Base-by-base conservation (phyloP, 2,888 invertebrate species). In the Polyommatus icarus region DNA sequence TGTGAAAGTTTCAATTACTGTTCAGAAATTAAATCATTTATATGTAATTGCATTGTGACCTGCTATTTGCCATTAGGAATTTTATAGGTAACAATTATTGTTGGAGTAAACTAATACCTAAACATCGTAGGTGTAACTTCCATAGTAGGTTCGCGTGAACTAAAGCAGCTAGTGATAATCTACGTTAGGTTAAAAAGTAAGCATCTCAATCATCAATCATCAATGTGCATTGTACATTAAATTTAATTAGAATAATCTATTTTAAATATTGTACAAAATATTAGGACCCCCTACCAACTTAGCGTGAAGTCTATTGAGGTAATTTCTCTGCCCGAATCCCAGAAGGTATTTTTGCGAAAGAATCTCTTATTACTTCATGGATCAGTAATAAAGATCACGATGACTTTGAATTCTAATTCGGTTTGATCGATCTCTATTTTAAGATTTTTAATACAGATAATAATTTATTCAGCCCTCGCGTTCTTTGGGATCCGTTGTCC, bases 371-470 rank as follows among this genome's bases (percentile, higher is more conserved):
- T 67, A 29, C 67, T 29, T 6, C 29, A 32, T 67, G 24, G 24
- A 24, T 61, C 20, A 61, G 67, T 67, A 29, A 29, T 67, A 67
- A 67, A 67, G 67, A 67, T 29, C 10, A 15, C 24, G 67, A 67
- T 67, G 67, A 67, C 67, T 67, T 67, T 67, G 29, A 67, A 67
- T 29, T 32, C 18, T 67, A 67, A 67, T 67, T 67, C 29, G 15
- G 15, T 67, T 67, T 32, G 67, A 67, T 67, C 29, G 67, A 67
- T 29, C 67, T 67, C 67, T 67, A 67, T 67, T 32, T 32, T 61
- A 61, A 61, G 61, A 61, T 32, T 67, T 67, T 67, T 67, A 67
- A 67, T 67, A 67, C 67, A 29, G 29, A 32, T 67, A 67, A 6
- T 67, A 67, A 67, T 67, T 67, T 67, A 32, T 32, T 67, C 67